phyloP scores from a whole-genome alignment of 2,888 invertebrate genomes.

The Hololepta plana region DNA sequence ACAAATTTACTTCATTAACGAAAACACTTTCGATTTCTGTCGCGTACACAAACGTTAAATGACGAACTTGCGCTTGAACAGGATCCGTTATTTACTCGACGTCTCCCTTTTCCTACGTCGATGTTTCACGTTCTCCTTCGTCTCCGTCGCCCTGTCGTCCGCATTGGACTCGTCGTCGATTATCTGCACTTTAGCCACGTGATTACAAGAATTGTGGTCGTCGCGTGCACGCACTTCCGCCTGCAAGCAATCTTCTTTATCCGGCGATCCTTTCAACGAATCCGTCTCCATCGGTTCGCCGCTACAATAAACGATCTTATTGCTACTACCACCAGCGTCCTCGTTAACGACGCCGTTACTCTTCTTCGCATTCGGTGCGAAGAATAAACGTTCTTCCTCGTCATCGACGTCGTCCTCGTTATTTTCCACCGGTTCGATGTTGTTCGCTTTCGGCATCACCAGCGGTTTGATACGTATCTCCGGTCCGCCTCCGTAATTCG shows the following conservation, averaged over 20 bases:
- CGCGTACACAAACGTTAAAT: no score
- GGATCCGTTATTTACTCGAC: no score
- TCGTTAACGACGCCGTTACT: no score
- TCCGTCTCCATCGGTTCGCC: slow-evolving; percentile 16
- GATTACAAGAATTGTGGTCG: no score
- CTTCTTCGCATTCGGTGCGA: slow-evolving; percentile 1
- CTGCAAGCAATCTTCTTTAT: no score
- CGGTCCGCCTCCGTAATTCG: slow-evolving; percentile 82
- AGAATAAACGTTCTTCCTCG: not conserved
- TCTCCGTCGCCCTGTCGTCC: slow-evolving; percentile 1
- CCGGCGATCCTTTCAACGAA: not conserved
- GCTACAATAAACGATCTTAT: slow-evolving; percentile 13
- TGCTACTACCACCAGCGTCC: slow-evolving; percentile 6
- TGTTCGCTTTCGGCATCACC: slow-evolving; percentile 5
- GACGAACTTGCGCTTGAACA: no score
- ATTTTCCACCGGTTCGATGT: slow-evolving; percentile 7
- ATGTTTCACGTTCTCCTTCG: slow-evolving; percentile 4
- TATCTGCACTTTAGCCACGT: slow-evolving; percentile 2
- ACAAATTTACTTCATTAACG: slow-evolving; percentile 1
- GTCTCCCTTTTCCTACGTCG: slow-evolving; percentile 6
- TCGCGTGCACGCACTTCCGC: no score
- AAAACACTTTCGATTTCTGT: no score
- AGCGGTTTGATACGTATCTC: slow-evolving; percentile 41
- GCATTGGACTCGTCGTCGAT: slow-evolving; percentile 2
- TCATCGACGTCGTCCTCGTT: not conserved